Conservation (phyloP, 1,140 invertebrate genomes). For the Spodoptera frugiperda region DNA sequence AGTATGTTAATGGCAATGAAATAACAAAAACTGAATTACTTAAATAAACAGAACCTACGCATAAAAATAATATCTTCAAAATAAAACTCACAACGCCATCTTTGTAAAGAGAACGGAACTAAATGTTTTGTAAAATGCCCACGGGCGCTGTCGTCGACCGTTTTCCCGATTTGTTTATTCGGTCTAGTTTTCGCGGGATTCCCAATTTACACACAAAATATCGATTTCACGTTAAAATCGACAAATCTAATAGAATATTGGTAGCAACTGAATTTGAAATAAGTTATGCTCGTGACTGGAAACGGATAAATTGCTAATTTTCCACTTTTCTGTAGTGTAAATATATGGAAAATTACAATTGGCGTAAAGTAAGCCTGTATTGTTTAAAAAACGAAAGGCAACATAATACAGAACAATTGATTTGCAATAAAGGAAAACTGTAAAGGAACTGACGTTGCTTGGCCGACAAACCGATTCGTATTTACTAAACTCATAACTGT, state of each 20-base stretch:
- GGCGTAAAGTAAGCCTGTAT: too few species aligned
- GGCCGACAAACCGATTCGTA: conserved; percentile 31
- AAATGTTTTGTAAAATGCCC: conserved; percentile 50
- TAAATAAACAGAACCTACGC: too few species aligned
- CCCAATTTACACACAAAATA: conserved; percentile 17
- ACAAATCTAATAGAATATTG: neutral
- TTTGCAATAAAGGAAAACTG: conserved; percentile 11
- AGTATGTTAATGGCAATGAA: neutral
- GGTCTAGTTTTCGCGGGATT: neutral
- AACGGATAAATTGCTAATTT: neutral
- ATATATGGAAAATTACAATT: neutral
- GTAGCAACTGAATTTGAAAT: neutral
- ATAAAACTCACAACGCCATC: conserved; percentile 54
- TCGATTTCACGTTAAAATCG: conserved; percentile 19
- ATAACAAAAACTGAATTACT: neutral
- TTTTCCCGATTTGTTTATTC: neutral
- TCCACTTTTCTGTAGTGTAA: neutral
- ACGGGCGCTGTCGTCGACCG: conserved; percentile 53
- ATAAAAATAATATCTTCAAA: neutral
- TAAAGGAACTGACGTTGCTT: conserved; percentile 9
- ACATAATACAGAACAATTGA: neutral
- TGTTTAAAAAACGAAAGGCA: neutral
- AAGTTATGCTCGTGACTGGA: conserved; percentile 26
- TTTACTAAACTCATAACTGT: conserved; percentile 51
- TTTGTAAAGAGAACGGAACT: conserved; percentile 54